Conservation (phyloP, 2,888 invertebrate species). For the Meghimatium bilineatum region DNA sequence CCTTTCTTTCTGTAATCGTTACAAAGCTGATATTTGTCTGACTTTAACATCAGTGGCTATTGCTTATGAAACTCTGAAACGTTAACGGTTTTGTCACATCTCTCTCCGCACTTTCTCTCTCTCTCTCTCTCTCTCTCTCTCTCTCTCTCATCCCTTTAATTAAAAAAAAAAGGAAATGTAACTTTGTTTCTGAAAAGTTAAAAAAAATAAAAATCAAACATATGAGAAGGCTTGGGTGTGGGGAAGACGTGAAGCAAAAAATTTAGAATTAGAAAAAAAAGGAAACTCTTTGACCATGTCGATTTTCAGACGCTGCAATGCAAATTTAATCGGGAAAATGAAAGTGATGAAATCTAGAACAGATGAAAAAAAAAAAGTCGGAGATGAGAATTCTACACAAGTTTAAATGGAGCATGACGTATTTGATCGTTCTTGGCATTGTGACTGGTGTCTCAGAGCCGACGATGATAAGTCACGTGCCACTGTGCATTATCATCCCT, state of each 20-base stretch:
- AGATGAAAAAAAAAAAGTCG: too few relatives aligned
- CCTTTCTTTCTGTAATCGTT: constrained; percentile 3
- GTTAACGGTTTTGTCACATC: too few relatives aligned
- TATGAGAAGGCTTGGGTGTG: not conserved
- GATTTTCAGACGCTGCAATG: not conserved
- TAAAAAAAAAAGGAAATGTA: too few relatives aligned
- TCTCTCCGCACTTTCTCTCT: not conserved
- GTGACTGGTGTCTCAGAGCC: not conserved
- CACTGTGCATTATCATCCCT: not conserved
- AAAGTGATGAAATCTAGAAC: constrained; percentile 5
- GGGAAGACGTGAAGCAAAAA: too few relatives aligned
- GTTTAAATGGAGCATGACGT: constrained; percentile 4
- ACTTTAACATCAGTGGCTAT: not conserved
- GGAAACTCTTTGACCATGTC: not conserved
- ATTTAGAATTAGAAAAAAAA: not conserved
- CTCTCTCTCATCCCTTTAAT: too few relatives aligned
- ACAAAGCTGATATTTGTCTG: not conserved
- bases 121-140: too few relatives aligned
- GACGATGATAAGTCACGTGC: not conserved
- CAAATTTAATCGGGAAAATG: not conserved
- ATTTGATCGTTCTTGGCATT: constrained; percentile 2
- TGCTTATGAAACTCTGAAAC: not conserved
- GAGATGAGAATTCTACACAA: not conserved
- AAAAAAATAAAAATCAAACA: too few relatives aligned
- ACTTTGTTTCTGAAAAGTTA: too few relatives aligned